Conservation (phyloP, 1,140 invertebrate genomes). For the Heliothis virescens region DNA sequence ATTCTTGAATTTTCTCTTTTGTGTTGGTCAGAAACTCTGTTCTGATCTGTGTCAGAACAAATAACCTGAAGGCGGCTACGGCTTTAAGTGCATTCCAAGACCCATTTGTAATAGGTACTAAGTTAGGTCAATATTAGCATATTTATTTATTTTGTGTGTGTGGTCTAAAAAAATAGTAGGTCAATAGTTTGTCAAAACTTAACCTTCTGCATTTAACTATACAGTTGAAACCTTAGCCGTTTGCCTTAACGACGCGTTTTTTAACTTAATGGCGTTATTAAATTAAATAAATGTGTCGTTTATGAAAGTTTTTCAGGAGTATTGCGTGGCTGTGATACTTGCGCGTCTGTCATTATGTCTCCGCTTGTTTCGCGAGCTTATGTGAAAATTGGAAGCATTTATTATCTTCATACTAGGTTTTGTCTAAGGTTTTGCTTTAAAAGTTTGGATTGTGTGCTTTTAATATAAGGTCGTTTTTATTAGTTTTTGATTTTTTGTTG, state of each 20-base stretch:
- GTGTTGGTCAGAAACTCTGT: not conserved
- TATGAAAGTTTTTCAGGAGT: constrained; percentile 21
- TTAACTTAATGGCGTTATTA: constrained; percentile 28
- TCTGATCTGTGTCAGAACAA: too few relatives aligned
- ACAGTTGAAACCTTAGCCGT: constrained; percentile 1
- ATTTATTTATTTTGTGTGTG: too few relatives aligned
- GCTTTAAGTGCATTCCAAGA: too few relatives aligned
- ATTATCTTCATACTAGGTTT: too few relatives aligned
- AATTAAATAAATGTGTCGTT: constrained; percentile 34
- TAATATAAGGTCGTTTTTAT: too few relatives aligned
- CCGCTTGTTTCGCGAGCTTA: not conserved
- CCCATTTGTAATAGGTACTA: too few relatives aligned
- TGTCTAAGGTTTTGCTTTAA: too few relatives aligned
- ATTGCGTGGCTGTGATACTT: constrained; percentile 8
- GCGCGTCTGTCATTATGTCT: not conserved
- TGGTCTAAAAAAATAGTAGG: not conserved
- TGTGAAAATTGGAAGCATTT: too few relatives aligned
- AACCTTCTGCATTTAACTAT: not conserved
- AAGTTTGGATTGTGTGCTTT: too few relatives aligned
- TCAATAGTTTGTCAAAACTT: not conserved
- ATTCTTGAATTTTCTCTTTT: not conserved
- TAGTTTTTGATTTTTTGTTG: too few relatives aligned
- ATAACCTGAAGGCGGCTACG: too few relatives aligned
- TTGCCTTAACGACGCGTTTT: constrained; percentile 23
- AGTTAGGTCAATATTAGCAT: too few relatives aligned